These are phyloP conservation scores for Drosophila neoperkinsi DNA, from an alignment of 2,888 invertebrate genomes.

Conservation along the genomic window DNA sequence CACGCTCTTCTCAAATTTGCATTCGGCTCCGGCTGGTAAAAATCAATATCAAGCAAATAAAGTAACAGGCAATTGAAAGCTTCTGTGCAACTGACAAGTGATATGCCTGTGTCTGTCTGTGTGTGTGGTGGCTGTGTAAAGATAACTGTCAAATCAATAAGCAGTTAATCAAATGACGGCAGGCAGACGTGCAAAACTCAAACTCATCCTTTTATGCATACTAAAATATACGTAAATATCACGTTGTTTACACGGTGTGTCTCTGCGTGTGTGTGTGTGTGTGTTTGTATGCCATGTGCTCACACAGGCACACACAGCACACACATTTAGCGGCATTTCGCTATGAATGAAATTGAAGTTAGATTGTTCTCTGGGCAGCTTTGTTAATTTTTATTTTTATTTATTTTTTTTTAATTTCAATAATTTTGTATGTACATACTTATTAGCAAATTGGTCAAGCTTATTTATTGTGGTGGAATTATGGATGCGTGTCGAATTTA, in stretches of 20 bases:
- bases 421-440: neutral
- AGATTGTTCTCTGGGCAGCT: neutral
- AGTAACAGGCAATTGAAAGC: conserved; percentile 23
- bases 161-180: conserved; percentile 51
- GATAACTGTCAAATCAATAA: conserved; percentile 58
- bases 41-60: conserved; percentile 62
- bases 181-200: conserved; percentile 10
- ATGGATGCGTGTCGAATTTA: neutral
- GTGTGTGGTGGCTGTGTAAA: conserved; percentile 15
- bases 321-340: conserved; percentile 20
- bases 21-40: conserved; percentile 56
- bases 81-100: conserved; percentile 50
- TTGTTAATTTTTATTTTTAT: neutral
- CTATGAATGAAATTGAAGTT: conserved; percentile 34
- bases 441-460: conserved; percentile 40
- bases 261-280: conserved; percentile 3
- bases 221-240: neutral
- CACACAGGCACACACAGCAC: conserved; percentile 7
- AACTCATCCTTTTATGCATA: conserved; percentile 5
- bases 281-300: conserved; percentile 44
- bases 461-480: neutral
- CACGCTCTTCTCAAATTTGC: conserved; percentile 25
- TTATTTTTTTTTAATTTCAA: neutral
- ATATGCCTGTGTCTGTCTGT: conserved; percentile 25
- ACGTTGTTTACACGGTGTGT: conserved; percentile 43